A percentile compares a stretch with the other conserved stretches of the same genome.
Conservation (phyloP, 1,140 invertebrate genomes). For the Drosophila serrata region DNA sequence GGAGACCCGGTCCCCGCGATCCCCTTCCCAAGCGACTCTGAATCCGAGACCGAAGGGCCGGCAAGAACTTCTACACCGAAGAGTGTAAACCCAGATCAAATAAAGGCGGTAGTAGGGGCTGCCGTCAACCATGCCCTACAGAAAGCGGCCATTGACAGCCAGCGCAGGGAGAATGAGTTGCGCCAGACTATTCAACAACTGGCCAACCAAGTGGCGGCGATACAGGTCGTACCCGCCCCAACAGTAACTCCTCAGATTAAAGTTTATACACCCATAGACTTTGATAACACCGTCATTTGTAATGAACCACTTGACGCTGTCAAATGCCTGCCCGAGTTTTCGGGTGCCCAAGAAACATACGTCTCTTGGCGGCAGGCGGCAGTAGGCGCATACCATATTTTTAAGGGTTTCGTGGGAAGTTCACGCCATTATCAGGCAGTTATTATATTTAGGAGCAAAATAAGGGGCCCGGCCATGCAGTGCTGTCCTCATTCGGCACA, state of each 20-base stretch:
- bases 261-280: not conserved
- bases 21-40: slow-evolving; percentile 1
- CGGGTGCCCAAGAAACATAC: slow-evolving; percentile 5
- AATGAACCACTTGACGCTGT: slow-evolving; percentile 20
- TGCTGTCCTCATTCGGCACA: slow-evolving; percentile 9
- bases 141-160: not conserved
- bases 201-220: not conserved
- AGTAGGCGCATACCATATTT: not conserved
- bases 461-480: not conserved
- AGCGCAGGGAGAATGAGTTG: slow-evolving; percentile 6
- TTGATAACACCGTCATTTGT: not conserved
- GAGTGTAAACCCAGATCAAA: slow-evolving; percentile 7
- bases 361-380: slow-evolving; percentile 9
- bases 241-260: not conserved
- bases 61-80: slow-evolving; percentile 2
- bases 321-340: slow-evolving; percentile 9
- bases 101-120: not conserved
- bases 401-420: not conserved
- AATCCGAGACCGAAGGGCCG: slow-evolving; percentile 4
- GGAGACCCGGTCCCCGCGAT: slow-evolving; percentile 1
- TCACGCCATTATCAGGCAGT: slow-evolving; percentile 7
- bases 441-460: slow-evolving; percentile 1
- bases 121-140: slow-evolving; percentile 8
- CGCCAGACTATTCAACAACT: slow-evolving; percentile 7
- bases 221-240: not conserved